phyloP scores from a whole-genome alignment of 2,888 invertebrate genomes.

The Tetheella fluctuosa region DNA sequence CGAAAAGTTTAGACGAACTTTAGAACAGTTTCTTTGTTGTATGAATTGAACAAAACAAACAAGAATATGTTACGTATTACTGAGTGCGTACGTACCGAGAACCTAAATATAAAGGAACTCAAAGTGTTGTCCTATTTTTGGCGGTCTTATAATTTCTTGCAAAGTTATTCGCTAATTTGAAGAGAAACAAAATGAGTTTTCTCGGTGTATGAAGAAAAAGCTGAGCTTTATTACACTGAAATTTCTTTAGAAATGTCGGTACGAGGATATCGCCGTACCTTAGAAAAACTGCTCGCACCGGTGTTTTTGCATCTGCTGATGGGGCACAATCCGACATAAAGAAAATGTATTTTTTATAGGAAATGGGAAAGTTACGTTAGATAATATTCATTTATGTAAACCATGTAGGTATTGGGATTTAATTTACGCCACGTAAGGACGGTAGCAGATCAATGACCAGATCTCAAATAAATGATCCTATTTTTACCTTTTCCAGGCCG shows the following conservation, averaged over 20 bases:
- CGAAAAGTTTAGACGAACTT: not conserved
- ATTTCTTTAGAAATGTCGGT: slow-evolving; percentile 20
- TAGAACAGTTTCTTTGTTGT: not conserved
- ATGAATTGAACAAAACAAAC: slow-evolving; percentile 1
- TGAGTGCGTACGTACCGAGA: not conserved
- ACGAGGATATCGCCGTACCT: slow-evolving; percentile 37
- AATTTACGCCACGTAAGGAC: slow-evolving; percentile 28
- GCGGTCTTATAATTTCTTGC: not conserved
- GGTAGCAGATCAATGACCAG: slow-evolving; percentile 30
- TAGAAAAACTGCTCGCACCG: slow-evolving; percentile 30
- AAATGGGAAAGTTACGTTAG: not conserved
- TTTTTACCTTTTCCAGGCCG: slow-evolving; percentile 45
- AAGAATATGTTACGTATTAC: not conserved
- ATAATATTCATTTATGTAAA: slow-evolving; percentile 8
- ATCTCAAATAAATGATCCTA: slow-evolving; percentile 47
- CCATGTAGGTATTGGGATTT: slow-evolving; percentile 28
- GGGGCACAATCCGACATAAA: slow-evolving; percentile 18
- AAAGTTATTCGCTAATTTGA: not conserved
- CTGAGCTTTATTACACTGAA: not conserved
- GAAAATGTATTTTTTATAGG: slow-evolving; percentile 11
- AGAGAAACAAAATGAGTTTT: not conserved
- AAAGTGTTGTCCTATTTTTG: slow-evolving; percentile 1
- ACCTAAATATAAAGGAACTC: not conserved
- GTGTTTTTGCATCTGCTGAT: slow-evolving; percentile 30
- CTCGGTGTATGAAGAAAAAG: not conserved